Evolutionary conservation across 2,888 invertebrate genomes (phyloP).

Genomic region (Dryomyza anilis): DNA sequence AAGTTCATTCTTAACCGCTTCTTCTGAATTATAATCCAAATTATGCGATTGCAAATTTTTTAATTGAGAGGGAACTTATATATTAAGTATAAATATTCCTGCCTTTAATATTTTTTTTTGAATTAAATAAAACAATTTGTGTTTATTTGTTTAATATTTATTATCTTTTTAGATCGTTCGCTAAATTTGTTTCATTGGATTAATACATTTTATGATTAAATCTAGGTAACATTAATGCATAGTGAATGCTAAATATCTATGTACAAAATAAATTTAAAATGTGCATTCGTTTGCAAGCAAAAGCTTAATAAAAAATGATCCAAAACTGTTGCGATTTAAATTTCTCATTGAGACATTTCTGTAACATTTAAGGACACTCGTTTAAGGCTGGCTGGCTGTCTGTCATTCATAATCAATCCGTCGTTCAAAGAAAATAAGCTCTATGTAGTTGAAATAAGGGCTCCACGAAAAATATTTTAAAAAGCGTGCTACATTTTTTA

Average conservation of each 20-base stretch:
- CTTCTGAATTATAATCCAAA: too few relatives aligned
- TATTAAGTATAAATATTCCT: too few relatives aligned
- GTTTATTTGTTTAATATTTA: too few relatives aligned
- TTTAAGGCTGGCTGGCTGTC: slow-evolving; percentile 26
- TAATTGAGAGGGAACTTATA: too few relatives aligned
- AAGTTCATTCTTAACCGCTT: too few relatives aligned
- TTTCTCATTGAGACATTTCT: slow-evolving; percentile 17
- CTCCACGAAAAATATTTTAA: background rate
- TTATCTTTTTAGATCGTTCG: too few relatives aligned
- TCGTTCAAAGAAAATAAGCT: background rate
- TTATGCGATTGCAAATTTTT: too few relatives aligned
- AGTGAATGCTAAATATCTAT: background rate
- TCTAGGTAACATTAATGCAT: background rate
- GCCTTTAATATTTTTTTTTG: too few relatives aligned
- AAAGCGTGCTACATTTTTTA: background rate
- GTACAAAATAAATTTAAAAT: slow-evolving; percentile 9
- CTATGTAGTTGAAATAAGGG: background rate
- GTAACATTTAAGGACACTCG: slow-evolving; percentile 27
- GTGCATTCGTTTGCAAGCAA: slow-evolving; percentile 13
- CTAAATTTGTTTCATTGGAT: too few relatives aligned
- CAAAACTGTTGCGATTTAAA: background rate
- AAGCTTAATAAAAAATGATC: slow-evolving; percentile 2
- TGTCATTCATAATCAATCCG: slow-evolving; percentile 15
- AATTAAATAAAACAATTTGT: too few relatives aligned
- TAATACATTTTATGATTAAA: background rate